A percentile compares a stretch with the other conserved stretches of the same genome.
phyloP scores from a whole-genome alignment of 2,888 invertebrate genomes.

The Chirona hameri region DNA sequence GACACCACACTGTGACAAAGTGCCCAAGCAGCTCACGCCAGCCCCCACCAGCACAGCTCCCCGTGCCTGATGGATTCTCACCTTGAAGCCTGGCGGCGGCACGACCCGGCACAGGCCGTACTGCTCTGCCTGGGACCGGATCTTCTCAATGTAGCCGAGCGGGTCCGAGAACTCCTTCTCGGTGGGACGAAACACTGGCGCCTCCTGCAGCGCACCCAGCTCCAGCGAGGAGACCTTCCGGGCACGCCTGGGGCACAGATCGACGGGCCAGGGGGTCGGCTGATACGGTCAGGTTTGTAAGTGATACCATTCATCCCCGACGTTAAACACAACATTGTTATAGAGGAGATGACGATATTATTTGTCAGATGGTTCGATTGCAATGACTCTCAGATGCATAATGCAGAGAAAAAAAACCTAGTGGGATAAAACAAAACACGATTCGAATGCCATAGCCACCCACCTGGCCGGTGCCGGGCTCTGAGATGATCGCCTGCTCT shows the following conservation, averaged over 20 bases:
- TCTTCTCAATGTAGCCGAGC: slow-evolving; percentile 74
- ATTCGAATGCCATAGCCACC: background rate
- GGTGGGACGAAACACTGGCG: slow-evolving; percentile 74
- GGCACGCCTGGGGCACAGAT: background rate
- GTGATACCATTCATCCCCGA: too few relatives aligned
- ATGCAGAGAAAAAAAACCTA: too few relatives aligned
- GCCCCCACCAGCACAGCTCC: too few relatives aligned
- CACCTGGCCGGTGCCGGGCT: slow-evolving; percentile 6
- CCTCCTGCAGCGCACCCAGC: slow-evolving; percentile 56
- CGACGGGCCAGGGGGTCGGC: background rate
- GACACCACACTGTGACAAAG: too few relatives aligned
- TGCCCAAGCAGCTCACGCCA: too few relatives aligned
- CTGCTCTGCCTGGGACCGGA: slow-evolving; percentile 67
- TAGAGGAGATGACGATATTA: too few relatives aligned
- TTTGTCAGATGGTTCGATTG: too few relatives aligned
- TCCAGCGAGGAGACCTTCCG: background rate
- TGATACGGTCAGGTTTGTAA: too few relatives aligned
- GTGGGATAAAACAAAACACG: background rate
- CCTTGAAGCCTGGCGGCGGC: slow-evolving; percentile 71
- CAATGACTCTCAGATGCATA: too few relatives aligned
- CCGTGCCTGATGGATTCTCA: slow-evolving; percentile 38
- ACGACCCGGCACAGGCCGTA: slow-evolving; percentile 85
- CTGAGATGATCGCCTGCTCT: background rate
- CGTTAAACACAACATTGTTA: too few relatives aligned
- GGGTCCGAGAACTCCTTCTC: slow-evolving; percentile 84